Evolutionary conservation across 2,888 invertebrate genomes (phyloP).

Genomic region (Nemoura dubitans): DNA sequence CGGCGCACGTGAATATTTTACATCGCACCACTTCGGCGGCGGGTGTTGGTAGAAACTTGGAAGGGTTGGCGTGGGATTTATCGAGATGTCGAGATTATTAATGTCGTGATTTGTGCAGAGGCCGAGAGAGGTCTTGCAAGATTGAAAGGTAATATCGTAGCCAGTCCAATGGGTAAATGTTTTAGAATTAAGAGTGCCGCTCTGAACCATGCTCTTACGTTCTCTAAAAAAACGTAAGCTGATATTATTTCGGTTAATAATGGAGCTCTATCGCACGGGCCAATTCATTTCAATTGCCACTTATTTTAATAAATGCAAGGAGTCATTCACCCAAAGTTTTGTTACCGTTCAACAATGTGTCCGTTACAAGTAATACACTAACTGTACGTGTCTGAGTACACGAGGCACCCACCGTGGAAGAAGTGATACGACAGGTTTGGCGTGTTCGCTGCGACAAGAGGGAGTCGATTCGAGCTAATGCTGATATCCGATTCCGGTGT

Average conservation of each 20-base stretch:
- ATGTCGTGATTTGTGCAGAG: background rate
- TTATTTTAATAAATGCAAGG: background rate
- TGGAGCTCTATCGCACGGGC: background rate
- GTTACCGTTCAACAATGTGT: background rate
- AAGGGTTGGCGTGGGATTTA: background rate
- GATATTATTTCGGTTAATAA: too few species aligned
- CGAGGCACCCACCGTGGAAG: too few species aligned
- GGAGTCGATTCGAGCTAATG: background rate
- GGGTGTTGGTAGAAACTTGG: background rate
- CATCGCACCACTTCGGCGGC: background rate
- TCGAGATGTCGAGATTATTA: background rate
- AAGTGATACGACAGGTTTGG: background rate
- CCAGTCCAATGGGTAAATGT: too few species aligned
- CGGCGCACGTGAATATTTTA: background rate
- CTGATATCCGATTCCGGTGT: background rate
- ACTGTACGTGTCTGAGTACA: too few species aligned
- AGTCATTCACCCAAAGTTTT: background rate
- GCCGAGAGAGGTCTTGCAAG: background rate
- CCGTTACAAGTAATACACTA: too few species aligned
- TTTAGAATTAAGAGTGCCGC: too few species aligned
- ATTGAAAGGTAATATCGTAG: background rate
- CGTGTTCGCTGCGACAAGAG: background rate
- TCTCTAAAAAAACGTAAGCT: too few species aligned
- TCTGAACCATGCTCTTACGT: too few species aligned
- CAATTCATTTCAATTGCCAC: background rate